Percentiles rank a stretch among this genome's conserved stretches.
Evolutionary conservation across 2,113 vertebrate genomes (phyloP).

Genomic region (Chloebia gouldiae): DNA sequence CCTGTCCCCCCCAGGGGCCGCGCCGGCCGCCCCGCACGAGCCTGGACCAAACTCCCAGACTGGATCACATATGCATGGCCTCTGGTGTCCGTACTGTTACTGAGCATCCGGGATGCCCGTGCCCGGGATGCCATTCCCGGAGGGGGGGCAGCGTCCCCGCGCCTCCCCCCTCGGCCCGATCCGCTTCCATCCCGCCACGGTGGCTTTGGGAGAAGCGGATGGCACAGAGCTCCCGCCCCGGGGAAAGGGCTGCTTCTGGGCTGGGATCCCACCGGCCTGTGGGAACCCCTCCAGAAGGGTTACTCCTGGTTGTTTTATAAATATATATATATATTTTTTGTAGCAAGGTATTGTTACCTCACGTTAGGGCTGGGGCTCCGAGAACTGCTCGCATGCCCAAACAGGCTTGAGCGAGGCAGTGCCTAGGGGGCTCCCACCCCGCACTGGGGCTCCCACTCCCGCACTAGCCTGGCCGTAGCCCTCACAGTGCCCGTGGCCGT

Average conservation of each 20-base stretch:
- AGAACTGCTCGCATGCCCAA: background rate
- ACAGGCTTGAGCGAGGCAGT: background rate
- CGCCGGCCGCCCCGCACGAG: slow-evolving; percentile 42
- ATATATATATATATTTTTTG: slow-evolving; percentile 53
- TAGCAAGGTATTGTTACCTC: slow-evolving; percentile 65
- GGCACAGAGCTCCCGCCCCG: background rate
- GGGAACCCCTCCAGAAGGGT: background rate
- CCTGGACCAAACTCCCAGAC: slow-evolving; percentile 48
- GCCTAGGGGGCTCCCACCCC: background rate
- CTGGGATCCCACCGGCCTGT: background rate
- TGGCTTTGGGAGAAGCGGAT: slow-evolving; percentile 1
- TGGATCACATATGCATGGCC: slow-evolving; percentile 72
- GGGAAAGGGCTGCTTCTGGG: slow-evolving; percentile 42
- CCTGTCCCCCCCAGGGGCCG: slow-evolving; percentile 54
- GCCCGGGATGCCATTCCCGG: slow-evolving; percentile 5
- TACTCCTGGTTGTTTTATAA: slow-evolving; percentile 49
- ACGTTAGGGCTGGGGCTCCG: background rate
- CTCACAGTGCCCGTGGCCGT: background rate
- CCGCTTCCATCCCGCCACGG: background rate
- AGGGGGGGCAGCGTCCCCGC: background rate
- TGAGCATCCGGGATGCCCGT: slow-evolving; percentile 36
- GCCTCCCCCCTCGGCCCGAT: background rate
- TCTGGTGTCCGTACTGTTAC: slow-evolving; percentile 70
- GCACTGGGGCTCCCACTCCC: background rate
- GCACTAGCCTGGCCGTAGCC: background rate